These are phyloP conservation scores for Felis catus DNA, from an alignment of 2,113 vertebrate genomes.

Conservation along the genomic window F.catus_Fca126_mat1.0 CM031413.1:129637001-129637500, in stretches of 20 bases:
- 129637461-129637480: not conserved
- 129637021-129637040: not conserved
- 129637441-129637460: not conserved
- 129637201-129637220: not conserved
- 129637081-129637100: not conserved
- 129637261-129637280: not conserved
- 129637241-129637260: not conserved
- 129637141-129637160: not conserved
- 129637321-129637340: not conserved
- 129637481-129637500: not conserved
- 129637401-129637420: not conserved
- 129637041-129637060: not conserved
- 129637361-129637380: not conserved
- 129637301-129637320: not conserved
- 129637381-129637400: not conserved
- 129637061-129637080: not conserved
- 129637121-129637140: not conserved
- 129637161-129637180: not conserved
- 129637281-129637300: not conserved
- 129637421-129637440: not conserved
- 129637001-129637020: not conserved
- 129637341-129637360: not conserved
- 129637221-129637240: not conserved
- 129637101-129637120: not conserved
- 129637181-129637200: not conserved